Conservation (phyloP, 2,888 invertebrate genomes). For the Pheosia tremula region DNA sequence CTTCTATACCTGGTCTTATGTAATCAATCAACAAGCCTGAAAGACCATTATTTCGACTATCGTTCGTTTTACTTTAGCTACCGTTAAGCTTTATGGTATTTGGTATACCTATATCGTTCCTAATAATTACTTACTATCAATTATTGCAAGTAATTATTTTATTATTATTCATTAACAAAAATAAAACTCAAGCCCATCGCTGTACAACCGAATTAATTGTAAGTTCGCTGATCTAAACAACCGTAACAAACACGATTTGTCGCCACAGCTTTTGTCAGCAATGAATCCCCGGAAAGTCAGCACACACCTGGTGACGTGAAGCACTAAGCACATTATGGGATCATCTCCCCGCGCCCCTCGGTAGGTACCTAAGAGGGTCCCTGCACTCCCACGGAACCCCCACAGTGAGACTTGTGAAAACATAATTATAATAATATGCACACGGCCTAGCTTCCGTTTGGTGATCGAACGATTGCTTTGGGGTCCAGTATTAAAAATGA, state of each 20-base stretch:
- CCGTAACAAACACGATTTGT: slow-evolving; percentile 39
- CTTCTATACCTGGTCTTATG: too few species aligned
- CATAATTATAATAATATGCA: slow-evolving; percentile 79
- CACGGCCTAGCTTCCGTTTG: slow-evolving; percentile 70
- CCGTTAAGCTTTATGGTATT: too few species aligned
- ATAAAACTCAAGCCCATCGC: neutral
- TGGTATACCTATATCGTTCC: too few species aligned
- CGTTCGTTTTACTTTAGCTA: too few species aligned
- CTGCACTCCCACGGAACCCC: slow-evolving; percentile 70
- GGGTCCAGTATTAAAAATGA: slow-evolving; percentile 16
- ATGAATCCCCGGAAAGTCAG: slow-evolving; percentile 48
- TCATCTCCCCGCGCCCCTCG: slow-evolving; percentile 62
- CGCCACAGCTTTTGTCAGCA: slow-evolving; percentile 30
- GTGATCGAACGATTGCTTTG: slow-evolving; percentile 44
- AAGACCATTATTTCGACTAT: too few species aligned
- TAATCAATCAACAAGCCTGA: too few species aligned
- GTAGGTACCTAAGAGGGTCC: slow-evolving; percentile 54
- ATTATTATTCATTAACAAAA: neutral
- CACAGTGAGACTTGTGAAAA: slow-evolving; percentile 74
- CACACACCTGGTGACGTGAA: slow-evolving; percentile 61
- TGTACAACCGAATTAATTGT: slow-evolving; percentile 10
- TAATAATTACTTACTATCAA: too few species aligned
- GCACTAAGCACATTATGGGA: slow-evolving; percentile 64
- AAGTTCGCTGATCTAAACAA: slow-evolving; percentile 15
- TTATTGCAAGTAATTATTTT: neutral